Evolutionary conservation across 2,113 vertebrate species (phyloP), one percentile per base, ranked within the genome.

Genomic region (Todiramphus chloris): DNA sequence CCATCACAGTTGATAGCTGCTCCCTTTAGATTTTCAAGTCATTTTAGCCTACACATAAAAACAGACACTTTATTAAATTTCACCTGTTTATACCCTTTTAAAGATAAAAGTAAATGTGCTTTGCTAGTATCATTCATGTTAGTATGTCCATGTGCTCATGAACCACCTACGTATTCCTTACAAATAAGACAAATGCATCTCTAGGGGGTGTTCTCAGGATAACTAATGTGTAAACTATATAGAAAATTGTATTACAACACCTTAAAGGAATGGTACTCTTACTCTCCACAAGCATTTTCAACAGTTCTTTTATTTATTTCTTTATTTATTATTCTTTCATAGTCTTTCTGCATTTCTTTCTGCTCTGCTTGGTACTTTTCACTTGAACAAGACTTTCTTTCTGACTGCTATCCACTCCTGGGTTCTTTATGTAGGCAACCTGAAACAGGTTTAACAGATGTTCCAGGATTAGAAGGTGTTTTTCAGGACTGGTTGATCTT

Each of bases 21-120:
- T 96, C 87, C 90, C 94, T 79, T 94, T 68, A 94, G 93, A 85
- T 86, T 97, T 95, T 89, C 68, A 93, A 69, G 83, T 92, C 67
- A 79, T 95, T 96, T 96, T 94, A 95, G 69, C 50, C 48, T 93
- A 83, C 68, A 83, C 24, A 84, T 90, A 94, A 94, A 90, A 86
- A 6, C 39, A 94, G 89, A 23, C n/a, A 96, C 67, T 96, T 93
- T 93, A 93, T 95, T 95, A 95, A 89, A 96, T 92, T 92, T 96
- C 75, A 87, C 33, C 82, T 93, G 46, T 93, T 94, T 95, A 66
- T 79, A 91, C 62, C 63, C 41, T 74, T 93, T 96, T 92, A 94
- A 95, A 94, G 85, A 74, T 87, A 93, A 89, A 91, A 94, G 69
- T 70, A 92, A 96, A 91, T 93, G 56, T 87, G 81, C 31, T 90